Conservation (phyloP, 2,113 vertebrate species). For the Climacteris rufus region DNA sequence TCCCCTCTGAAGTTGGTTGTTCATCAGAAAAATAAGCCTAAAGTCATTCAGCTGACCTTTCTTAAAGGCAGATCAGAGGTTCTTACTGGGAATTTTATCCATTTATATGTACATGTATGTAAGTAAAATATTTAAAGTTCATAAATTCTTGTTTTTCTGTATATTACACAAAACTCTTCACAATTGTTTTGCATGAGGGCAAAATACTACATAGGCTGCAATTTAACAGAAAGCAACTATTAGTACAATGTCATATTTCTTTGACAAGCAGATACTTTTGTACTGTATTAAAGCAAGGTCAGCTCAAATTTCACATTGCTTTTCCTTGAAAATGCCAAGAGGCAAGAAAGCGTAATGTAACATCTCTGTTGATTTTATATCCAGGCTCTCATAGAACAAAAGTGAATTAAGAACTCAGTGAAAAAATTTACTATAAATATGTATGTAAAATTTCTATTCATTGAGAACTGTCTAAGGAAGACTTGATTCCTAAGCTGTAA, state of each 20-base stretch:
- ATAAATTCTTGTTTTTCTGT: background rate
- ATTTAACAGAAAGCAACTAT: background rate
- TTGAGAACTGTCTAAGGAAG: background rate
- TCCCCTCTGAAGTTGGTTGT: background rate
- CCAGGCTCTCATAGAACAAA: background rate
- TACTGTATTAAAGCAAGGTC: background rate
- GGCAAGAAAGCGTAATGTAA: background rate
- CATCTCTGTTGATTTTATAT: background rate
- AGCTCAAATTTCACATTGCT: background rate
- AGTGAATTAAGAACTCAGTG: background rate
- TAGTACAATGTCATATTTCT: background rate
- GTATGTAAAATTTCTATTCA: background rate
- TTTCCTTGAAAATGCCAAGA: background rate
- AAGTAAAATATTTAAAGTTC: background rate
- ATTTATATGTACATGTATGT: background rate
- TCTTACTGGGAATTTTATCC: background rate
- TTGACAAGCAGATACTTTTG: background rate
- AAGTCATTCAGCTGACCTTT: background rate
- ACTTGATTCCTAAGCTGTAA: background rate
- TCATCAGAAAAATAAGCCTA: background rate
- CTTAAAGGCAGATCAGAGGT: background rate
- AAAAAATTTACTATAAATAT: background rate
- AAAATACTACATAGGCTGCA: background rate
- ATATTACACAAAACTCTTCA: background rate
- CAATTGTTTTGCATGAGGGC: background rate